Evolutionary conservation across 1,140 invertebrate species (phyloP), one percentile per base, ranked within the genome.

Genomic region (Drosophila santomea): DNA sequence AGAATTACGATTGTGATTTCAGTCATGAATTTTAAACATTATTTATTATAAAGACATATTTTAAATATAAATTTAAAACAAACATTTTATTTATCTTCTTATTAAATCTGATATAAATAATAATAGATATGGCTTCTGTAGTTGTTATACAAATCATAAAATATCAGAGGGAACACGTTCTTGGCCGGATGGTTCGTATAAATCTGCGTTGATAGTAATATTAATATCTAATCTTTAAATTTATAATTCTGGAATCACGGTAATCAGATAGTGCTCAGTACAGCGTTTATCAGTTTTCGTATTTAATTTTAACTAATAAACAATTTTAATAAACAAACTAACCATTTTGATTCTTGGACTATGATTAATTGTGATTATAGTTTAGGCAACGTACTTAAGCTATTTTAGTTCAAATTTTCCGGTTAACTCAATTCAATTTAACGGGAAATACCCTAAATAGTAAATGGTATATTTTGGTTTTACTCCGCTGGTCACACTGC

Each of bases 191-290:
- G 23, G 43, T 43, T 14, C n/a, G 28, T 15, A 41, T 60, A 60
- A 63, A 63, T 63, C 25, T 23, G 1, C 8, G 14, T 6, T 60
- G 55, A 60, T 63, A 59, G 28, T 28, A 20, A 35, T 8, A 20
- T 20, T 10, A 36, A 20, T 36, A 51, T 51, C 28, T 51, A 36
- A 52, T 52, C 50, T 36, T 23, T 60, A 0, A 44, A 60, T 35
- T 59, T 12, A 60, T 43, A 28, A 62, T 62, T 60, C 11, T 35
- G 14, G 25, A 59, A 43, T 23, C 14, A 52, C 32, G 8, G 11
- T 4, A 35, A 17, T 15, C 28, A 51, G 48, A 51, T 51, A 51
- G 25, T n/a, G 17, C 32, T 15, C 7, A 5, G 2, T 10, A 12
- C 35, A 51, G 14, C 23, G 3, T 4, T 15, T n/a, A 45, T 45